phyloP scores from a whole-genome alignment of 1,140 invertebrate genomes.

The Teleopsis dalmanni region DNA sequence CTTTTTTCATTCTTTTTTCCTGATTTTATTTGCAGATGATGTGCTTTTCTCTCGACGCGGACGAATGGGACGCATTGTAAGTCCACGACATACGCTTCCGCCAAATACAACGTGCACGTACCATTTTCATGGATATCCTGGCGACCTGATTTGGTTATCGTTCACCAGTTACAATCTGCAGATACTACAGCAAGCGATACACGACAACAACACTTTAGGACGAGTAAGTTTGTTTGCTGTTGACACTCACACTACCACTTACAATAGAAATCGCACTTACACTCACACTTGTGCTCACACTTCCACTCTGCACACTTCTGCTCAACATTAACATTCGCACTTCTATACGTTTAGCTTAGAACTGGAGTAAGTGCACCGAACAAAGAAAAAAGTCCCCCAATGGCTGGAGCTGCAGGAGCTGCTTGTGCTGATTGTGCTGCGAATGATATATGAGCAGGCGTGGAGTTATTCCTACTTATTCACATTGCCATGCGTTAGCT shows the following conservation, averaged over 20 bases:
- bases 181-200: slow-evolving; percentile 52
- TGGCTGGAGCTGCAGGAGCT: too few relatives aligned
- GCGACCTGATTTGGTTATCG: slow-evolving; percentile 78
- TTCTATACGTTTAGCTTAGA: slow-evolving; percentile 10
- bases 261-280: neutral
- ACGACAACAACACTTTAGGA: slow-evolving; percentile 43
- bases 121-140: slow-evolving; percentile 67
- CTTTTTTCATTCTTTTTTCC: slow-evolving; percentile 11
- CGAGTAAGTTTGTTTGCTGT: slow-evolving; percentile 28
- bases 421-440: too few relatives aligned
- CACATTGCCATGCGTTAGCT: too few relatives aligned
- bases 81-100: slow-evolving; percentile 73
- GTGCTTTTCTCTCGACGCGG: slow-evolving; percentile 49
- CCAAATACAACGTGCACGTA: slow-evolving; percentile 80
- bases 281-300: too few relatives aligned
- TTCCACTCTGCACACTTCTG: neutral
- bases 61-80: slow-evolving; percentile 58
- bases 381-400: too few relatives aligned
- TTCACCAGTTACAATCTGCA: slow-evolving; percentile 75
- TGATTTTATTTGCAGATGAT: slow-evolving; percentile 33
- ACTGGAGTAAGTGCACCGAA: too few relatives aligned
- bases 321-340: slow-evolving; percentile 3
- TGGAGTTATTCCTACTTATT: too few relatives aligned
- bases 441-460: too few relatives aligned
- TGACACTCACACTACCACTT: neutral